Conservation (phyloP, 2,888 invertebrate genomes). For the Perizoma flavofasciatum region DNA sequence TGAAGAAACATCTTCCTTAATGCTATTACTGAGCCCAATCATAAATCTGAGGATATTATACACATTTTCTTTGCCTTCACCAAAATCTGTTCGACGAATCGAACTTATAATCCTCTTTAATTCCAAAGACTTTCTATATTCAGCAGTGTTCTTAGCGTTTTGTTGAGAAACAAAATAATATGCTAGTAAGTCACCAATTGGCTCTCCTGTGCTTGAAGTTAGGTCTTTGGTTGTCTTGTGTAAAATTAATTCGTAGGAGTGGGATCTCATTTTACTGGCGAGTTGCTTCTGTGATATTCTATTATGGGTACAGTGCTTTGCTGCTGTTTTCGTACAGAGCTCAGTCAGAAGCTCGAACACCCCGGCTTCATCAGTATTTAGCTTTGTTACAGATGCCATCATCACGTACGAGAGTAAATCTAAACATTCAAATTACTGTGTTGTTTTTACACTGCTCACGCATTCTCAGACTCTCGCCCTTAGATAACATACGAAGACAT, state of each 20-base stretch:
- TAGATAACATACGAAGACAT: no score
- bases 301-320: slow-evolving; percentile 57
- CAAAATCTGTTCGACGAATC: slow-evolving; percentile 58
- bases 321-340: slow-evolving; percentile 66
- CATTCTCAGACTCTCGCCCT: no score
- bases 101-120: slow-evolving; percentile 62
- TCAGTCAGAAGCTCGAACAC: slow-evolving; percentile 70
- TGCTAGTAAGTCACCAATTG: slow-evolving; percentile 65
- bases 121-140: slow-evolving; percentile 63
- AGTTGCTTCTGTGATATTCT: slow-evolving; percentile 60
- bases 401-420: neutral
- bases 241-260: slow-evolving; percentile 71
- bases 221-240: slow-evolving; percentile 61
- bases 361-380: slow-evolving; percentile 52
- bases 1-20: slow-evolving; percentile 58
- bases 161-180: slow-evolving; percentile 63
- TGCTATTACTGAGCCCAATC: slow-evolving; percentile 59
- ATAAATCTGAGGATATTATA: slow-evolving; percentile 61
- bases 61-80: slow-evolving; percentile 55
- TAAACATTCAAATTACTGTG: neutral
- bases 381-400: slow-evolving; percentile 32
- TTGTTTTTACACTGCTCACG: neutral
- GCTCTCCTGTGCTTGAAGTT: slow-evolving; percentile 53
- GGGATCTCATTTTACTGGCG: slow-evolving; percentile 65
- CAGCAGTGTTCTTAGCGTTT: slow-evolving; percentile 66